Evolutionary conservation across 2,888 invertebrate species (phyloP).

Genomic region (Perizoma flavofasciatum): DNA sequence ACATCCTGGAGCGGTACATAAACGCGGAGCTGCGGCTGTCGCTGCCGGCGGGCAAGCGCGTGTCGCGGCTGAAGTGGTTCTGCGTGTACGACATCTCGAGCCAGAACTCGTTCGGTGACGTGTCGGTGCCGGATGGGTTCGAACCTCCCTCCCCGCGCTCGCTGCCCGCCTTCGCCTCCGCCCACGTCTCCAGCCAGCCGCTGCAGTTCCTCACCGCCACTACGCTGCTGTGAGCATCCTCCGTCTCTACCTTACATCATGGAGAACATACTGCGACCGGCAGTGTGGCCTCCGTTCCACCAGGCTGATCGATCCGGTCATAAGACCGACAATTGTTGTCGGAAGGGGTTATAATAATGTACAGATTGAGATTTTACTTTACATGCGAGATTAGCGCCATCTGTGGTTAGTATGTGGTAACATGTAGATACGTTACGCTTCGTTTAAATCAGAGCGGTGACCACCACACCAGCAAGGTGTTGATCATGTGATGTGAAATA

Average conservation of each 20-base stretch:
- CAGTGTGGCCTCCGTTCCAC: too few species aligned
- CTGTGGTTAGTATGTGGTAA: too few species aligned
- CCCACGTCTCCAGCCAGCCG: constrained; percentile 87
- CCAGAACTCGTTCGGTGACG: constrained; percentile 95
- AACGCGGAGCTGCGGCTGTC: constrained; percentile 92
- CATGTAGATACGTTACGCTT: too few species aligned
- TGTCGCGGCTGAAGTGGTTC: constrained; percentile 95
- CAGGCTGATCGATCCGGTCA: too few species aligned
- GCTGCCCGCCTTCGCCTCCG: constrained; percentile 64
- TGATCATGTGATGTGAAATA: too few species aligned
- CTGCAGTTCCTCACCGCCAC: constrained; percentile 92
- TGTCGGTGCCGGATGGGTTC: constrained; percentile 95
- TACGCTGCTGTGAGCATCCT: constrained; percentile 82
- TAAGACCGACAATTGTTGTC: too few species aligned
- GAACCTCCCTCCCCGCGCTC: constrained; percentile 91
- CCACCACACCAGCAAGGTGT: too few species aligned
- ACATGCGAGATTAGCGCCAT: too few species aligned
- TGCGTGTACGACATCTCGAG: constrained; percentile 93
- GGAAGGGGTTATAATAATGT: too few species aligned
- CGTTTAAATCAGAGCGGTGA: too few species aligned
- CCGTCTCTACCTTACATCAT: background rate
- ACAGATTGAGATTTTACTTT: too few species aligned
- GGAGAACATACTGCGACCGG: too few species aligned
- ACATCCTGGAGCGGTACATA: constrained; percentile 92
- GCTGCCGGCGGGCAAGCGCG: constrained; percentile 93